A percentile compares a stretch with the other conserved stretches of the same genome.
These are phyloP conservation scores for Drosophila affinis DNA, from an alignment of 2,888 invertebrate genomes.

Conservation along the genomic window DNA sequence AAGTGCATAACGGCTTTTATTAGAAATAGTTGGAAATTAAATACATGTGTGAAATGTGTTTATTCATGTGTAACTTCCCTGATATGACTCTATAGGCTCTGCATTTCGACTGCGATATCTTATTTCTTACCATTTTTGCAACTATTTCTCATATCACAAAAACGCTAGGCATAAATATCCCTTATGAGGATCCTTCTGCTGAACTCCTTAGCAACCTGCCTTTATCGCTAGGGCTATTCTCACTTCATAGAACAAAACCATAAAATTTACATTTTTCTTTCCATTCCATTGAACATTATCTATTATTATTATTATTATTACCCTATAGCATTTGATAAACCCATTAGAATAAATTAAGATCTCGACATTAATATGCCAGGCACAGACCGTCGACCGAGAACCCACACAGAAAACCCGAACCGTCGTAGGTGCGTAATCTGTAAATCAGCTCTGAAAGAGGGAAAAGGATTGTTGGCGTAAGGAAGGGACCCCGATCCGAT, in stretches of 20 bases:
- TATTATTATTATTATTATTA: slow-evolving; percentile 43
- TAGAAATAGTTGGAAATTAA: slow-evolving; percentile 1
- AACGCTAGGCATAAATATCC: neutral
- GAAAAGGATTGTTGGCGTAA: slow-evolving; percentile 15
- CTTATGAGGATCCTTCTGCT: neutral
- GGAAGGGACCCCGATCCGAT: slow-evolving; percentile 14
- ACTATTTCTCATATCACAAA: slow-evolving; percentile 1
- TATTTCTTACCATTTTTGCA: neutral
- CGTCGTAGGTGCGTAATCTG: slow-evolving; percentile 75
- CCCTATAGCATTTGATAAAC: slow-evolving; percentile 56
- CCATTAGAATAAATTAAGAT: slow-evolving; percentile 76
- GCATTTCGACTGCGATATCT: neutral
- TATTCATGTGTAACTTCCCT: neutral
- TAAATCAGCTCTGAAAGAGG: slow-evolving; percentile 63
- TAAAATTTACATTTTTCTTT: slow-evolving; percentile 32
- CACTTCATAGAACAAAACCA: slow-evolving; percentile 24
- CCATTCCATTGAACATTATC: slow-evolving; percentile 36
- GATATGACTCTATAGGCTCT: too few relatives aligned
- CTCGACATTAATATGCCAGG: slow-evolving; percentile 67
- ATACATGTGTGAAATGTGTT: slow-evolving; percentile 4
- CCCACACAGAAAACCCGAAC: slow-evolving; percentile 59
- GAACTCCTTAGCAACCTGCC: slow-evolving; percentile 23
- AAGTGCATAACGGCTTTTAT: slow-evolving; percentile 24
- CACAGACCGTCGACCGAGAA: slow-evolving; percentile 54
- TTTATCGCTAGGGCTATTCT: slow-evolving; percentile 24